Evolutionary conservation across 1,140 invertebrate species (phyloP).

Genomic region (Frieseomelitta varia): DNA sequence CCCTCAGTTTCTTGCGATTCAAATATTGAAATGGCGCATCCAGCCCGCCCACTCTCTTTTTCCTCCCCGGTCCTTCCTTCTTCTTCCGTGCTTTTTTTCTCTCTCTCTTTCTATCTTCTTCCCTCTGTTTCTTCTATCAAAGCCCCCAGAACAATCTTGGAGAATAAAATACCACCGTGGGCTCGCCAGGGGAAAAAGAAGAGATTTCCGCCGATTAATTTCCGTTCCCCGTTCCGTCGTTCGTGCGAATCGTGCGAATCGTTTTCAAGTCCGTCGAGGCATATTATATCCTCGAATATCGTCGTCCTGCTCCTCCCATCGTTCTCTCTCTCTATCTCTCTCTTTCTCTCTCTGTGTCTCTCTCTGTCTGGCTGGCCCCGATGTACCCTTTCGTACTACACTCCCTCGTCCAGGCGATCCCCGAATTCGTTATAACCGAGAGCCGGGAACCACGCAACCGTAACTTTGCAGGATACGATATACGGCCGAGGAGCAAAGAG

Average conservation of each 20-base stretch:
- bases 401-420: conserved; percentile 51
- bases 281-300: conserved; percentile 57
- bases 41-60: too few species aligned
- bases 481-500: conserved; percentile 14
- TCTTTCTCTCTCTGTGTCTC: background rate
- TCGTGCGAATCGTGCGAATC: conserved; percentile 26
- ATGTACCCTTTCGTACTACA: conserved; percentile 24
- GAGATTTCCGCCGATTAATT: conserved; percentile 60
- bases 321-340: background rate
- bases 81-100: too few species aligned
- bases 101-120: too few species aligned
- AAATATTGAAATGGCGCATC: conserved; percentile 19
- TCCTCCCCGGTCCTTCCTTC: background rate
- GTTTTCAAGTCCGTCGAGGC: conserved; percentile 49
- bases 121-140: background rate
- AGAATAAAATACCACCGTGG: conserved; percentile 37
- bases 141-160: conserved; percentile 13
- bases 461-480: conserved; percentile 60
- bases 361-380: background rate
- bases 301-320: conserved; percentile 31
- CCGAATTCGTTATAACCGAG: conserved; percentile 63
- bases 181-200: conserved; percentile 26
- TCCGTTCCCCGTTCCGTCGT: conserved; percentile 21
- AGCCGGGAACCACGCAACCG: conserved; percentile 60
- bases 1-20: background rate